Evolutionary conservation across 2,113 vertebrate species (phyloP), one percentile per base, ranked within the genome.

Genomic region (Hydropotes inermis): DNA sequence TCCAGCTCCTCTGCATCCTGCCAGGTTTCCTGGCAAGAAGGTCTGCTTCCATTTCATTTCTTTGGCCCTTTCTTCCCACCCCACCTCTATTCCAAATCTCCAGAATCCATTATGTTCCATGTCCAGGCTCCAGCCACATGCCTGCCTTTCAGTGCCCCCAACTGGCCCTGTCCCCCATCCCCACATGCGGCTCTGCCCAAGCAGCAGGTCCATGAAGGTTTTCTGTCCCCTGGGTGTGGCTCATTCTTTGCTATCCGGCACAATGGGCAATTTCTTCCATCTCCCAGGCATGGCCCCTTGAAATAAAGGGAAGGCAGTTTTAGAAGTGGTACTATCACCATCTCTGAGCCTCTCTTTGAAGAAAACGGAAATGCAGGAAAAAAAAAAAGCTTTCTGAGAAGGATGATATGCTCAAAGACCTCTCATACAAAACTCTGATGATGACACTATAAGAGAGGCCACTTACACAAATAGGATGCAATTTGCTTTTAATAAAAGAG

Each of bases 401-500:
- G 25, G 52, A 28, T 9, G 21, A 10, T 83, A 87, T 50, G 36
- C 67, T 57, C 54, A 86, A 60, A 96, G 47, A 13, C 57, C 30
- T 52, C 30, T 76, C 8, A 5, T 25, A 14, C 2, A 57, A 45
- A 93, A 39, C 88, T 94, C 30, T 52, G 60, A 87, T 16, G 45
- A 92, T 1, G 7, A 70, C 52, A 23, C 28, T 30, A 11, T 19
- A 50, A 91, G 27, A 28, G 45, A 85, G 76, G 12, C 50, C 17
- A 84, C 50, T 92, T 36, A 45, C 39, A 95, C 36, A 78, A 58
- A 95, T 19, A 50, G 58, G 57, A 16, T 7, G 15, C 16, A 5
- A 23, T 36, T 54, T 89, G 39, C 94, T 89, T 83, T 52, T 23
- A 87, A 93, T 54, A n/a, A 55, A 61, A 67, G 60, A 96, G 64